A percentile compares a stretch with the other conserved stretches of the same genome.
phyloP scores from a whole-genome alignment of 2,797 vertebrate species.

The Cyclopterus lumpus region DNA sequence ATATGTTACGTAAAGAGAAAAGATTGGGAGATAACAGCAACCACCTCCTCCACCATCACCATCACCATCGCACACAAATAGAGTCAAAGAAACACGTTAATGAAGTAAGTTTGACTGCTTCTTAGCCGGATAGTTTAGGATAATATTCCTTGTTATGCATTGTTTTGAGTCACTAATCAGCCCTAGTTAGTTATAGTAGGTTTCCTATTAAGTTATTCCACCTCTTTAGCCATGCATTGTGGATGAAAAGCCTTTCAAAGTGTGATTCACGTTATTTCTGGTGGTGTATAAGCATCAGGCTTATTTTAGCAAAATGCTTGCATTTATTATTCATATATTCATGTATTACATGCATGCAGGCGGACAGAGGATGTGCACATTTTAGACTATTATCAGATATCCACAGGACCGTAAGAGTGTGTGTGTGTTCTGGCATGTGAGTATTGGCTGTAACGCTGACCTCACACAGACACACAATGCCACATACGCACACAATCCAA shows the following conservation, averaged over 20 bases:
- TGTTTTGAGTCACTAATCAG: constrained; percentile 12
- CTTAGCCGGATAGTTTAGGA: constrained; percentile 28
- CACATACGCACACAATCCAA: neutral
- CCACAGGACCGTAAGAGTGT: neutral
- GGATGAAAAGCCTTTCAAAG: constrained; percentile 31
- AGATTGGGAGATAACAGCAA: constrained; percentile 60
- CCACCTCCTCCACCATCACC: constrained; percentile 41
- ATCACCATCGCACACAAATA: constrained; percentile 31
- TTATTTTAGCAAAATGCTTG: constrained; percentile 26
- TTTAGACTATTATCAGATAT: constrained; percentile 41
- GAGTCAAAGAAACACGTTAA: constrained; percentile 18
- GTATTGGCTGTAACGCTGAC: constrained; percentile 10
- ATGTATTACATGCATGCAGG: constrained; percentile 45
- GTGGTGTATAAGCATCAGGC: constrained; percentile 6
- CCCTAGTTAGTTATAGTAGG: constrained; percentile 2
- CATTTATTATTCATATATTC: constrained; percentile 67
- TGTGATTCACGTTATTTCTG: constrained; percentile 16
- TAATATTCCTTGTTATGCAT: constrained; percentile 3
- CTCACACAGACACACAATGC: neutral
- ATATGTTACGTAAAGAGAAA: constrained; percentile 66
- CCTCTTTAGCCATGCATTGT: constrained; percentile 10
- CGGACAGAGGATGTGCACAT: constrained; percentile 27
- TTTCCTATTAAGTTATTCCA: constrained; percentile 36
- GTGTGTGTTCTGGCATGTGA: neutral
- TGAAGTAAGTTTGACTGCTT: constrained; percentile 43